Evolutionary conservation across 2,113 vertebrate species (phyloP), one percentile per base, ranked within the genome.

Genomic region (Tetrax tetrax): DNA sequence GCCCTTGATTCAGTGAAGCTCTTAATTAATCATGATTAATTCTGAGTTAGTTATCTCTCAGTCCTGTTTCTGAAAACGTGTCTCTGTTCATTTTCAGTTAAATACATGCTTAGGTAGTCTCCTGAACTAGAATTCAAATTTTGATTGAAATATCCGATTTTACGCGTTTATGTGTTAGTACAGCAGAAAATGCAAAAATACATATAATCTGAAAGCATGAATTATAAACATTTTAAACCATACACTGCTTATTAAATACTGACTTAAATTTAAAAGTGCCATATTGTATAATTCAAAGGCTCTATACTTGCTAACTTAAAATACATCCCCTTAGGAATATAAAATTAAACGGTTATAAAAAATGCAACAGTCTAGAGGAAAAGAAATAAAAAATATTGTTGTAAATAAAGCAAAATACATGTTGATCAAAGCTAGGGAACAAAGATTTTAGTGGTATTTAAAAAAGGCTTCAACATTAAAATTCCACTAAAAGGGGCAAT

Each of bases 101-200:
- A 89, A 60, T 38, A 38, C 8, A 27, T 0, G 0, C 12, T 69
- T 25, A 14, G 50, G 4, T 79, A 60, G 8, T 65, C 76, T 37
- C 23, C 65, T 69, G 61, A 76, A 66, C 10, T 20, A 54, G 8
- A 87, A 60, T 27, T 19, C 9, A 3, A 7, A 25, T 60, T 87
- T 48, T 35, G 59, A 83, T 10, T 41, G 10, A 79, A 76, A 91
- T 80, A 43, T 19, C 51, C 27, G 4, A 59, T 59, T 72, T 95
- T 75, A 63, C 0, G 0, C 53, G 38, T 64, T 74, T 28, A 31
- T 48, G 3, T 9, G 0, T 21, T 45, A 61, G 12, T 28, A 71
- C 7, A 72, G 24, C 13, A 76, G 11, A 80, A 93, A 91, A 83
- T 24, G 3, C 5, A 95, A 75, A 69, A 70, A 22, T 21, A 18